Percentiles rank a stretch among this genome's conserved stretches.
These are phyloP conservation scores for Drosophila acutilabella DNA, from an alignment of 2,888 invertebrate genomes.

Conservation along the genomic window DNA sequence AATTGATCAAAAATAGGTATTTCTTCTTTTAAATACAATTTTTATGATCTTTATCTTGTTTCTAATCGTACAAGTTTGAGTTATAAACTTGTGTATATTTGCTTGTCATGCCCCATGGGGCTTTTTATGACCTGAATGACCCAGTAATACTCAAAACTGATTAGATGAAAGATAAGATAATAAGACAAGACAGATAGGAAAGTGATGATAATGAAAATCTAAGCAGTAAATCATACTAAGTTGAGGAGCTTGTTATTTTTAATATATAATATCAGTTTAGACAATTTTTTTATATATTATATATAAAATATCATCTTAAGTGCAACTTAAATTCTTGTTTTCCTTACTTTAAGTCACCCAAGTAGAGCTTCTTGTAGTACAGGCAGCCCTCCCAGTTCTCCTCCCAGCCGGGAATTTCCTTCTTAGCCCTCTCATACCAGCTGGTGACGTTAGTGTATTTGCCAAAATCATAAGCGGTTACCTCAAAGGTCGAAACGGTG, in stretches of 20 bases:
- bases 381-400: constrained; percentile 86
- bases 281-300: not conserved
- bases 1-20: no score
- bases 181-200: not conserved
- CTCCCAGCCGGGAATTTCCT: constrained; percentile 87
- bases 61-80: constrained; percentile 1
- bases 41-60: not conserved
- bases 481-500: constrained; percentile 89
- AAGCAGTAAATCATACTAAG: not conserved
- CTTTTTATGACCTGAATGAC: constrained; percentile 4
- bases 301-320: not conserved
- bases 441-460: constrained; percentile 88
- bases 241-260: not conserved
- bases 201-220: not conserved
- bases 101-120: constrained; percentile 24
- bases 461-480: constrained; percentile 88
- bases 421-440: constrained; percentile 87
- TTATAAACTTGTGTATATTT: not conserved
- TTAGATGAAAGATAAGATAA: constrained; percentile 30
- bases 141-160: constrained; percentile 27
- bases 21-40: no score
- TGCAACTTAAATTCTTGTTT: not conserved
- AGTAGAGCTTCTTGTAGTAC: constrained; percentile 50
- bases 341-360: constrained; percentile 8
- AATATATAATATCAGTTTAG: not conserved